These are phyloP conservation scores for Coelogynopora nodosa DNA, from an alignment of 2,888 invertebrate genomes.

Conservation along the genomic window DNA sequence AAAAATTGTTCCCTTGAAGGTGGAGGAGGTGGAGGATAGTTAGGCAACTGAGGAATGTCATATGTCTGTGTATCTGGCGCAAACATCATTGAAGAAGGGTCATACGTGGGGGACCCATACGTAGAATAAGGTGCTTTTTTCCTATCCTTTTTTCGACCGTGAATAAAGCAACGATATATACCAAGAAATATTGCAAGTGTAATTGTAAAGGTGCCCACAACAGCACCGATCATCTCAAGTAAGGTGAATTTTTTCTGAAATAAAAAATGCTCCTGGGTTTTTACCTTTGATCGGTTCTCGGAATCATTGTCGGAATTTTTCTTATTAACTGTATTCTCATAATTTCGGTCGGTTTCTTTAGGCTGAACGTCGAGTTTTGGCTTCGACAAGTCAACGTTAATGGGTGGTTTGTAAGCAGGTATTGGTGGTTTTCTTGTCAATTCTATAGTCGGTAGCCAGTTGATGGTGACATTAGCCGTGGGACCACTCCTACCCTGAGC, in stretches of 20 bases:
- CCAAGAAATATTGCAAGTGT: not conserved
- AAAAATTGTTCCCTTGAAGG: conserved; percentile 13
- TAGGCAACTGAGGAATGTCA: conserved; percentile 37
- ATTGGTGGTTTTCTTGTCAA: not conserved
- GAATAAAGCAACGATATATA: not conserved
- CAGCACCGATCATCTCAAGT: not conserved
- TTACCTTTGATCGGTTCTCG: not conserved
- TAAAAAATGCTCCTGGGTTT: not conserved
- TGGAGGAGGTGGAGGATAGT: conserved; percentile 4
- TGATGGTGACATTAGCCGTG: not conserved
- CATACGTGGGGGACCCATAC: not conserved
- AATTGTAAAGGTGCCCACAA: not conserved
- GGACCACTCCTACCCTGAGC: not conserved
- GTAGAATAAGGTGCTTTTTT: not conserved
- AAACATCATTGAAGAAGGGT: conserved; percentile 11
- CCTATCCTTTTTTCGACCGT: not conserved
- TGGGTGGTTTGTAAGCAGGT: not conserved
- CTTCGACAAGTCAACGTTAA: not conserved
- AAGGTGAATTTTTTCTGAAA: not conserved
- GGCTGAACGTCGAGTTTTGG: not conserved
- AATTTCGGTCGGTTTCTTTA: not conserved
- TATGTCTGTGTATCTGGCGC: conserved; percentile 43
- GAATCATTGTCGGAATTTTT: not conserved
- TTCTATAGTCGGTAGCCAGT: not conserved
- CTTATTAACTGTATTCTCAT: not conserved